Evolutionary conservation across 2,888 invertebrate species (phyloP), one percentile per base, ranked within the genome.

Genomic region (Pheosia tremula): DNA sequence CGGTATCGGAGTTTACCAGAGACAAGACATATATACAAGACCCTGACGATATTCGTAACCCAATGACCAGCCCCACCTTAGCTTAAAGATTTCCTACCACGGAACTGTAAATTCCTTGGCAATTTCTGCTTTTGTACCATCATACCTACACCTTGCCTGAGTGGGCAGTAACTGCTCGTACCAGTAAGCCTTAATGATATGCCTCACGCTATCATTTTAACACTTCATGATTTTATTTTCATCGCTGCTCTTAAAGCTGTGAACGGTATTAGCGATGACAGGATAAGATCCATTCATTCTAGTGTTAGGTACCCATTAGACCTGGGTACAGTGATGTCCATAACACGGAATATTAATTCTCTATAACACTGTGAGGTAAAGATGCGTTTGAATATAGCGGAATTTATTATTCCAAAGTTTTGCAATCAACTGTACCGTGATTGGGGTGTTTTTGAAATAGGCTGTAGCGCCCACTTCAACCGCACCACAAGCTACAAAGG

Each of bases 151-250:
- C 8, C 41, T 8, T 41, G 41, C 6, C 8, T 41, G 41, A 41
- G 41, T 45, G 10, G 43, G 9, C 43, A 7, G 43, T 45, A 47
- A n/a, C 3, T 47, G 47, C 50, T 24, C 4, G n/a, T 13, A 13
- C 24, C 50, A 50, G 24, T 50, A 50, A 50, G 24, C 50, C 7
- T 24, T 50, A 50, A 50, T 24, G 50, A 50, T 50, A 24, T 50
- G 24, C 24, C n/a, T 10, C 13, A 37, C 37, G 5, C 53, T 37
- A 37, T 37, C 10, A 60, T 60, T 63, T 58, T 10, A 38, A 59
- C 63, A 63, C 56, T 55, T 24, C 67, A 59, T 68, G 64, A 6
- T 64, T 69, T 64, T 53, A 10, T 36, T 53, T 53, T 37, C 53
- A 37, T 36, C 37, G 53, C 53, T 37, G 53, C 53, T 10, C 53